phyloP scores from a whole-genome alignment of 2,113 vertebrate genomes.

The Caretta caretta region DNA sequence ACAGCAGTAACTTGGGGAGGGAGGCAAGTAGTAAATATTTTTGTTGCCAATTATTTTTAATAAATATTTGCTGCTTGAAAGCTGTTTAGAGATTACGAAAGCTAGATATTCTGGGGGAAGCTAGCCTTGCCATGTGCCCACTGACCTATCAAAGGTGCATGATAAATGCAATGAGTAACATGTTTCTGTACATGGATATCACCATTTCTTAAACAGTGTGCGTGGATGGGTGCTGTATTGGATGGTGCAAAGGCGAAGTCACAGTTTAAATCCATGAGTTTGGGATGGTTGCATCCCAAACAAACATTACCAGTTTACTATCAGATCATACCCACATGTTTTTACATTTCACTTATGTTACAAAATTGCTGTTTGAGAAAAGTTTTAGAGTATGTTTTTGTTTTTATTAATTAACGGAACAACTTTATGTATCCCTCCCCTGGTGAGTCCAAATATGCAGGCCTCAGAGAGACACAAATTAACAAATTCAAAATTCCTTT shows the following conservation, averaged over 20 bases:
- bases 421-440: neutral
- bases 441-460: neutral
- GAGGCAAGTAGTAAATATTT: neutral
- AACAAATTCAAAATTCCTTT: fast-evolving
- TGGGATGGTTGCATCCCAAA: neutral
- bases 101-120: neutral
- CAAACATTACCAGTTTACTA: neutral
- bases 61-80: neutral
- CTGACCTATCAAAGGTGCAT: neutral
- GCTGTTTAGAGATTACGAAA: neutral
- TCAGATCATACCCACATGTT: neutral
- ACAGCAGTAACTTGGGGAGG: neutral
- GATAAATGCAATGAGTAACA: neutral
- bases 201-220: neutral
- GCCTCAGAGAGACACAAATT: neutral
- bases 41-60: neutral
- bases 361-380: neutral
- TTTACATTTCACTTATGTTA: neutral
- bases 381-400: neutral
- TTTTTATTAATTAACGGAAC: neutral
- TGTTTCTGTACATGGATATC: neutral
- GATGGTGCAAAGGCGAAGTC: neutral
- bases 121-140: neutral
- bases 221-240: neutral
- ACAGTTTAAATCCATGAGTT: neutral